Percentiles rank a stretch among this genome's conserved stretches.
Conservation (phyloP, 1,140 invertebrate species). For the Pseudomyrmex flavicornis region DNA sequence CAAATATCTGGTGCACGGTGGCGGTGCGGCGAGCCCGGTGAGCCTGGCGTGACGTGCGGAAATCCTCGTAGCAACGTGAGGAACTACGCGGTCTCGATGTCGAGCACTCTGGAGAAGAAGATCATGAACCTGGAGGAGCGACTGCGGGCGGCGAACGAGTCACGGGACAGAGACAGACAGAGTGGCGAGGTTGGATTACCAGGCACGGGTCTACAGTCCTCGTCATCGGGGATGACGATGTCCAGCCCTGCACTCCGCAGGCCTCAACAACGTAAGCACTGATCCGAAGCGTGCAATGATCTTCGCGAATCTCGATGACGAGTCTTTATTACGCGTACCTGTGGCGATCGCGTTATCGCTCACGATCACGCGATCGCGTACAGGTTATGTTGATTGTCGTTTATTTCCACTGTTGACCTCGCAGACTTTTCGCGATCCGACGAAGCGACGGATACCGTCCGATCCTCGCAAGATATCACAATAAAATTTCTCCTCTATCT, state of each 20-base stretch:
- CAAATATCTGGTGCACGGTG: slow-evolving; percentile 73
- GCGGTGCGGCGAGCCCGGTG: slow-evolving; percentile 46
- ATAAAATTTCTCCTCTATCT: neutral
- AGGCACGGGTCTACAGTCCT: slow-evolving; percentile 74
- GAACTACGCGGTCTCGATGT: slow-evolving; percentile 72
- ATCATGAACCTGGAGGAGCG: slow-evolving; percentile 88
- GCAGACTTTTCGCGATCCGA: neutral
- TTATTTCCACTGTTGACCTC: slow-evolving; percentile 57
- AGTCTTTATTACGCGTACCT: neutral
- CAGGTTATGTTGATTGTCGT: slow-evolving; percentile 82
- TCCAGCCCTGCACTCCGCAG: slow-evolving; percentile 78
- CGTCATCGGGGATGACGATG: slow-evolving; percentile 73
- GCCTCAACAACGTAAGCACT: slow-evolving; percentile 81
- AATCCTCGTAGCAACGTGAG: slow-evolving; percentile 51
- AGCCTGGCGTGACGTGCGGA: slow-evolving; percentile 30
- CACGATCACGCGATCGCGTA: slow-evolving; percentile 33
- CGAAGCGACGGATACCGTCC: neutral
- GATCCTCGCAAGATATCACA: neutral
- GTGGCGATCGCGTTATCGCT: neutral
- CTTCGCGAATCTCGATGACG: neutral
- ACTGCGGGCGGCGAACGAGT: slow-evolving; percentile 88
- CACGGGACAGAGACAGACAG: slow-evolving; percentile 84
- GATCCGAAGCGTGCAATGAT: neutral
- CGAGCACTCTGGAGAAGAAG: slow-evolving; percentile 87
- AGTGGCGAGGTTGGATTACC: slow-evolving; percentile 72